A percentile compares a stretch with the other conserved stretches of the same genome.
These are phyloP conservation scores for Galaxea fascicularis DNA, from an alignment of 92 coral and sea anemone genomes.

Conservation along the genomic window DNA sequence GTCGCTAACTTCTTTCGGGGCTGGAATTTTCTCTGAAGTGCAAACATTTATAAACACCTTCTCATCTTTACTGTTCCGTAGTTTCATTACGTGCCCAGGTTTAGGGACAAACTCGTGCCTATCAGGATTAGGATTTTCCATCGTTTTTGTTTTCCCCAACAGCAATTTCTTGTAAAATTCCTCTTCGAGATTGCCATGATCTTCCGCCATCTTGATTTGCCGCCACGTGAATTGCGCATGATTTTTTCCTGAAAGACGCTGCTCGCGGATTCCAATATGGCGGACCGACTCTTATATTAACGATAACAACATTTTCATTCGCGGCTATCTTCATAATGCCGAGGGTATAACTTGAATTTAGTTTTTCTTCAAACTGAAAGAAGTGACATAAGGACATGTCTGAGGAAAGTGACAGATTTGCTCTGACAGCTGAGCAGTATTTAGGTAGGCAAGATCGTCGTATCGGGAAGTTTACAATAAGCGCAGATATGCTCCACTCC, in stretches of 20 bases:
- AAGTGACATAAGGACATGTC: conserved; percentile 28
- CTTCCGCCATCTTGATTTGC: conserved; percentile 86
- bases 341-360: not conserved
- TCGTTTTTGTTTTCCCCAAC: conserved; percentile 69
- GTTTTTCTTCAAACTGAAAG: not conserved
- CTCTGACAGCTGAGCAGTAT: conserved; percentile 90
- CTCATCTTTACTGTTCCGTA: conserved; percentile 73
- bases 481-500: no score
- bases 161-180: conserved; percentile 82
- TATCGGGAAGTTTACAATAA: no score
- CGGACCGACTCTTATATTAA: not conserved
- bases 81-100: conserved; percentile 91
- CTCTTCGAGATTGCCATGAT: conserved; percentile 58
- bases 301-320: not conserved
- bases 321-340: not conserved
- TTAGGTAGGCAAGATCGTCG: conserved; percentile 68
- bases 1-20: conserved; percentile 85
- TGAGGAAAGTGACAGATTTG: conserved; percentile 74
- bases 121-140: conserved; percentile 54
- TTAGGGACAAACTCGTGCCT: conserved; percentile 76
- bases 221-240: not conserved
- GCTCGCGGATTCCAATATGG: conserved; percentile 24
- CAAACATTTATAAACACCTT: conserved; percentile 93
- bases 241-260: not conserved
- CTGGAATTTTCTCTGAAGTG: conserved; percentile 83